A percentile compares a stretch with the other conserved stretches of the same genome.
Conservation (phyloP, 1,140 invertebrate species). For the Bilobella aurantiaca region DNA sequence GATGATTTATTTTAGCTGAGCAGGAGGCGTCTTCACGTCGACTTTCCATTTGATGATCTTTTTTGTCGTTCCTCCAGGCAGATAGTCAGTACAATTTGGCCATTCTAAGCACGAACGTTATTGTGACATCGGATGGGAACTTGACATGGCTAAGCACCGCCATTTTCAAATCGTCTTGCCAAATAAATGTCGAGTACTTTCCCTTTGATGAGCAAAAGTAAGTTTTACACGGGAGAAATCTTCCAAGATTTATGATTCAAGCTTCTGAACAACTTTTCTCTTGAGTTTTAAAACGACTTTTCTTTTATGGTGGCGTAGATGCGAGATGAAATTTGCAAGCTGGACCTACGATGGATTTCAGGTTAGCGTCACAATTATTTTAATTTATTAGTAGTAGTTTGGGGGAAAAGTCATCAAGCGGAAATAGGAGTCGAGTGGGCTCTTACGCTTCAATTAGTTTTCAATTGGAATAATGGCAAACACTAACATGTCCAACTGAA, state of each 20-base stretch:
- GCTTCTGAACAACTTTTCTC: neutral
- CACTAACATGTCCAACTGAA: too few relatives aligned
- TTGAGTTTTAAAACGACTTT: neutral
- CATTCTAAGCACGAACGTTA: constrained; percentile 41
- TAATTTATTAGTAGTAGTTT: neutral
- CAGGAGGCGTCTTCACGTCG: neutral
- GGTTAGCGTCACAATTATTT: neutral
- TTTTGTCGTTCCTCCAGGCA: constrained; percentile 35
- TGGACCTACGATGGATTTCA: constrained; percentile 11
- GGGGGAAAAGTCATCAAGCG: too few relatives aligned
- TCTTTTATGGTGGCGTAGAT: neutral
- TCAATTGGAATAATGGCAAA: too few relatives aligned
- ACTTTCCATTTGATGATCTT: neutral
- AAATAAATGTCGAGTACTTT: constrained; percentile 45
- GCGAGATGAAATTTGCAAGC: constrained; percentile 7
- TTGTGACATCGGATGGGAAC: constrained; percentile 40
- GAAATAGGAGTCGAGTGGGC: too few relatives aligned
- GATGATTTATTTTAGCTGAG: too few relatives aligned
- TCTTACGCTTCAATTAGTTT: too few relatives aligned
- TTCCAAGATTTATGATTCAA: neutral
- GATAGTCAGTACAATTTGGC: constrained; percentile 41
- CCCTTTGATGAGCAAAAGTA: constrained; percentile 46
- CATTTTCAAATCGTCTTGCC: constrained; percentile 41
- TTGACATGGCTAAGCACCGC: constrained; percentile 40
- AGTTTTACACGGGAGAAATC: neutral